phyloP scores from a whole-genome alignment of 2,797 vertebrate genomes.

The Alectoris magna region DNA sequence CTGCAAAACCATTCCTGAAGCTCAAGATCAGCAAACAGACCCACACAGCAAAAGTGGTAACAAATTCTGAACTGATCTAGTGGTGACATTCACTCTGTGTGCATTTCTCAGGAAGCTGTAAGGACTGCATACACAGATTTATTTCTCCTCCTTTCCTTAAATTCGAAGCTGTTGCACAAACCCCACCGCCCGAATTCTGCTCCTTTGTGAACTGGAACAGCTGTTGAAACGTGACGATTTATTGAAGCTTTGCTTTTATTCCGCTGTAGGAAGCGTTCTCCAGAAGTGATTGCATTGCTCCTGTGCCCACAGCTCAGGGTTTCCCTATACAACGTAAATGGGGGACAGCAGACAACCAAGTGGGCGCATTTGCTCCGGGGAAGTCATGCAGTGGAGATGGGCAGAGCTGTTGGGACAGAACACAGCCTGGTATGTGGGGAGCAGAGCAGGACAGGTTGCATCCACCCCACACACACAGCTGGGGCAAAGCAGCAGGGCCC shows the following conservation, averaged over 20 bases:
- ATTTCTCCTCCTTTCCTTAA: neutral
- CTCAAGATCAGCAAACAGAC: neutral
- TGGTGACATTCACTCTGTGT: rapidly evolving
- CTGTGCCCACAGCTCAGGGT: neutral
- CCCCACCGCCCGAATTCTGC: neutral
- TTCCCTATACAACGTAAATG: neutral
- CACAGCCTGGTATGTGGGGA: neutral
- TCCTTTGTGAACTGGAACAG: neutral
- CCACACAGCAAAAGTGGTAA: rapidly evolving
- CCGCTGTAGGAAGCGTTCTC: neutral
- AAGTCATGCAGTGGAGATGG: no score
- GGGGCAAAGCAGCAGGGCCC: neutral
- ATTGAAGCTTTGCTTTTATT: neutral
- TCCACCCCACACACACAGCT: neutral
- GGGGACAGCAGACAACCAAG: neutral
- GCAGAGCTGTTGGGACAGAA: neutral
- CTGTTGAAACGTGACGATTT: neutral
- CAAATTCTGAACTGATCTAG: neutral
- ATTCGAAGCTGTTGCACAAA: neutral
- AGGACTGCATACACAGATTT: neutral
- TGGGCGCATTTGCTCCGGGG: neutral
- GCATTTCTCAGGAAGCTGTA: neutral
- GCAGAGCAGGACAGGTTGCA: neutral
- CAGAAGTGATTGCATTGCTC: neutral
- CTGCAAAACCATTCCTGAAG: neutral